These are phyloP conservation scores for Arizona elegans DNA, from an alignment of 2,113 vertebrate genomes.

Conservation along the genomic window DNA sequence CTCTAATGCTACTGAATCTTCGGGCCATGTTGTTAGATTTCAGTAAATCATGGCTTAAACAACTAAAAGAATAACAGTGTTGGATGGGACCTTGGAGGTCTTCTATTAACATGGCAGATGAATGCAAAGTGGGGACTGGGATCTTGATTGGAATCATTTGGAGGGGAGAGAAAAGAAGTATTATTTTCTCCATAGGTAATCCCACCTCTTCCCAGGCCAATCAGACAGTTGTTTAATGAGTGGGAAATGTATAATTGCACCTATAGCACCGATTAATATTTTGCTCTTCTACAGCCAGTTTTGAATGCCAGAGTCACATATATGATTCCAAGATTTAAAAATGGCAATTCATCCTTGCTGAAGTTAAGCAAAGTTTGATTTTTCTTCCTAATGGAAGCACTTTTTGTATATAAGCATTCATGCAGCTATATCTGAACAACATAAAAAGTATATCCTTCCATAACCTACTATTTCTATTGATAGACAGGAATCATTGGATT, in stretches of 20 bases:
- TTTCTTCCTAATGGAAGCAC: background rate
- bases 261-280: background rate
- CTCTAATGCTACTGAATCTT: background rate
- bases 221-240: background rate
- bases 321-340: background rate
- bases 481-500: background rate
- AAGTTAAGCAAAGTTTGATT: background rate
- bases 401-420: background rate
- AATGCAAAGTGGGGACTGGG: background rate
- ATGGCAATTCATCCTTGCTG: background rate
- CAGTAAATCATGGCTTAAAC: background rate
- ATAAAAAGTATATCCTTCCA: background rate
- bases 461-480: background rate
- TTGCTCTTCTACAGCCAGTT: background rate
- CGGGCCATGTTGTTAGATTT: background rate
- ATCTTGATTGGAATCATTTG: background rate
- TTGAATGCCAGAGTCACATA: background rate
- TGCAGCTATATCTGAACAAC: background rate
- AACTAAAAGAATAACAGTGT: background rate
- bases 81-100: background rate
- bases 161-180: background rate
- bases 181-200: background rate
- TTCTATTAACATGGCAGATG: background rate
- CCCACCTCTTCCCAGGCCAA: background rate
- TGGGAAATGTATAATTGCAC: background rate